Conservation (phyloP, 2,888 invertebrate genomes). For the Synanthedon formicaeformis region DNA sequence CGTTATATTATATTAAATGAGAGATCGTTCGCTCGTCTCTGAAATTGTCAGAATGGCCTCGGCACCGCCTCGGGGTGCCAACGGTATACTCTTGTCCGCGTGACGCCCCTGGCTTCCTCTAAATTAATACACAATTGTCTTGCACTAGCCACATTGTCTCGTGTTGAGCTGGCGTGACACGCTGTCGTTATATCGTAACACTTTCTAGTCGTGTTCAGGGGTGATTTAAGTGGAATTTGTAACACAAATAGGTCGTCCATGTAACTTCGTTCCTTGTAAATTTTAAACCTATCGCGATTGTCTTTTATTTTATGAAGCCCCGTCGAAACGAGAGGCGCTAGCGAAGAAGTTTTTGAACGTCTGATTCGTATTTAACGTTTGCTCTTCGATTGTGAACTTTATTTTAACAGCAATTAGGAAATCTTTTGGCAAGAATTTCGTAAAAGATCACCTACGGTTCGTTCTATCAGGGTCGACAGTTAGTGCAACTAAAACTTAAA, state of each 20-base stretch:
- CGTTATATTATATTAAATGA: slow-evolving; percentile 4
- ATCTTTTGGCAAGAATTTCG: too few relatives aligned
- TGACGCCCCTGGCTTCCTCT: slow-evolving; percentile 50
- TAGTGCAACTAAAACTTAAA: too few relatives aligned
- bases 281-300: background rate
- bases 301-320: background rate
- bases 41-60: slow-evolving; percentile 32
- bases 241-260: slow-evolving; percentile 11
- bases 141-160: slow-evolving; percentile 39
- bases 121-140: slow-evolving; percentile 54
- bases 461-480: too few relatives aligned
- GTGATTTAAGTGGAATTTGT: slow-evolving; percentile 30
- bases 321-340: too few relatives aligned
- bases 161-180: slow-evolving; percentile 37
- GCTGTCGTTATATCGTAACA: slow-evolving; percentile 43
- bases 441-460: too few relatives aligned
- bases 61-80: slow-evolving; percentile 36
- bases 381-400: too few relatives aligned
- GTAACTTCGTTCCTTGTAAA: background rate
- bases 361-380: too few relatives aligned
- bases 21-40: slow-evolving; percentile 32
- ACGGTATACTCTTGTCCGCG: slow-evolving; percentile 40
- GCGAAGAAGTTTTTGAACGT: too few relatives aligned
- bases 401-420: too few relatives aligned
- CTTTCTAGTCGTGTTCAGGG: slow-evolving; percentile 42